A percentile compares a stretch with the other conserved stretches of the same genome.
These are phyloP conservation scores for Eupithecia subumbrata DNA, from an alignment of 2,888 invertebrate species.

Conservation along the genomic window DNA sequence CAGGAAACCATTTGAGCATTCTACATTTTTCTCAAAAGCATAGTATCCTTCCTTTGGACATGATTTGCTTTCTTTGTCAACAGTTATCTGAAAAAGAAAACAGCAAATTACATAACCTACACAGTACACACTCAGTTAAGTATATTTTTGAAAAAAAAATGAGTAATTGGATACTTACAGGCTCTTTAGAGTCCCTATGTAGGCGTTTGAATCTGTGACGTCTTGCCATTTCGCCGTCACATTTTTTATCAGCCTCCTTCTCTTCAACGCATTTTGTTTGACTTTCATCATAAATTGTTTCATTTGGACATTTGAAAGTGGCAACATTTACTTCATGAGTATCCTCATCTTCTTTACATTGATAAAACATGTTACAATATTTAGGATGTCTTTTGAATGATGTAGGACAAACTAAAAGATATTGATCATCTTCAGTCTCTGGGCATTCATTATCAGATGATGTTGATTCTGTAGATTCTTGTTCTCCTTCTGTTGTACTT, in stretches of 20 bases:
- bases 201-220: slow-evolving; percentile 82
- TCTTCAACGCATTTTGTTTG: slow-evolving; percentile 89
- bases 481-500: slow-evolving; percentile 40
- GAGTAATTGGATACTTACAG: slow-evolving; percentile 74
- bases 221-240: slow-evolving; percentile 83
- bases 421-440: slow-evolving; percentile 87
- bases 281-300: slow-evolving; percentile 89
- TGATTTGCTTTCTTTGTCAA: slow-evolving; percentile 78
- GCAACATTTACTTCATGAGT: slow-evolving; percentile 89
- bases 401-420: slow-evolving; percentile 90
- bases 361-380: slow-evolving; percentile 92
- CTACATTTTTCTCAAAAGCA: slow-evolving; percentile 85
- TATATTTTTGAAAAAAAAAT: too few species aligned
- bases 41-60: slow-evolving; percentile 89
- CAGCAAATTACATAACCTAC: neutral
- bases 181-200: slow-evolving; percentile 78
- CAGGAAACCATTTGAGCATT: slow-evolving; percentile 88
- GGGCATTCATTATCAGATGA: slow-evolving; percentile 73
- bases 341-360: slow-evolving; percentile 87
- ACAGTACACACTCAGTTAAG: neutral
- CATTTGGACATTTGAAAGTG: slow-evolving; percentile 89
- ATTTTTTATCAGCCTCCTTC: slow-evolving; percentile 82
- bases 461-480: slow-evolving; percentile 48
- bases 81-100: slow-evolving; percentile 84
- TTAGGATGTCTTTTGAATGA: slow-evolving; percentile 93